Base-by-base conservation (phyloP, 2,113 vertebrate species). In the Trogon melanurus region DNA sequence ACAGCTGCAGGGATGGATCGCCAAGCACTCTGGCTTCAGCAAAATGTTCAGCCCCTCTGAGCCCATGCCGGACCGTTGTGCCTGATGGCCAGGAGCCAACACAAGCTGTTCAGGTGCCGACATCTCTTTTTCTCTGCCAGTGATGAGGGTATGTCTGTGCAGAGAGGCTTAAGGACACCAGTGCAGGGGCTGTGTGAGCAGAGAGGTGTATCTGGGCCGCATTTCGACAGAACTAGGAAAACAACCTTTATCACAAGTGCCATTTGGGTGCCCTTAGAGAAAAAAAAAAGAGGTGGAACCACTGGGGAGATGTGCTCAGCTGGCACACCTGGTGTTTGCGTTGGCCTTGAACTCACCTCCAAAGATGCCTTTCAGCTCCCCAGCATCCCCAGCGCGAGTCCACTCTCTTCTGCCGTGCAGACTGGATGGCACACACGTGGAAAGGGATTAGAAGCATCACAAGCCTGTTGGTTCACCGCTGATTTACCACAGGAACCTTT, bases 11-110 rank as follows among this genome's bases (percentile, higher is more conserved):
- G 47, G 71, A 26, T 16, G 67, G 70, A 65, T 86, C 71, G 56
- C 25, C 38, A 25, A 51, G 17, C 0, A 4, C 53, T 79, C 44
- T 48, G 70, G 32, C 61, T 75, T 38, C 18, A 89, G 78, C 69
- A 84, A 47, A 45, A n/a, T 3, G 22, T 44, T 50, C 64, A 62
- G 61, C 15, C 32, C 29, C 57, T 48, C 48, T 38, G 53, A 61
- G 66, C 85, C 34, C 41, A 10, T 0, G 0, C 38, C 2, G 29
- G 74, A 44, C 18, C 1, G 0, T 17, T 2, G 30, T 67, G 53
- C 30, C 50, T 0, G 1, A 48, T 4, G 61, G 82, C 58, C 0
- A 0, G 62, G 38, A 83, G 75, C 50, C 21, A 60, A n/a, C 13
- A 58, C n/a, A 74, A 89, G 91, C 74, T 88, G 79, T 22, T 71